Conservation (phyloP, 2,797 vertebrate species). For the Lophotriccus pileatus region DNA sequence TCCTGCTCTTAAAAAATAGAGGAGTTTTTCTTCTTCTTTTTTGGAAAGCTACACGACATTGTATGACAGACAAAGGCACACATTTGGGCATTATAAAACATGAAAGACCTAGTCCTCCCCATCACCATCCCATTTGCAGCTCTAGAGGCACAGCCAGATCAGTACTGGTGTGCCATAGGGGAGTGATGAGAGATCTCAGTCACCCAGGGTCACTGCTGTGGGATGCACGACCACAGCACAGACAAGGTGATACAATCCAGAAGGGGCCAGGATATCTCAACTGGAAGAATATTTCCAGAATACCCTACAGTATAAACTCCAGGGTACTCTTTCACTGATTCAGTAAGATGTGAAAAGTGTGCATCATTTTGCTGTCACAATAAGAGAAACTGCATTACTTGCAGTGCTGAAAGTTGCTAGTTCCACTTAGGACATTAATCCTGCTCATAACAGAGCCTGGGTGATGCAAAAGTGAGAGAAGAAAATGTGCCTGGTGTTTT, state of each 20-base stretch:
- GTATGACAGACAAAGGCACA: neutral
- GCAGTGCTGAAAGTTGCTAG: neutral
- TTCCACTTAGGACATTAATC: neutral
- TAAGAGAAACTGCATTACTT: neutral
- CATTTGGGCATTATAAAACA: neutral
- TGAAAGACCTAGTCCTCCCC: neutral
- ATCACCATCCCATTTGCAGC: neutral
- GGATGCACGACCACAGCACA: neutral
- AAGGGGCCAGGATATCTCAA: neutral
- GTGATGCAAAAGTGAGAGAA: neutral
- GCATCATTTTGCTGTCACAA: neutral
- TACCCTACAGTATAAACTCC: neutral
- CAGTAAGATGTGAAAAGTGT: neutral
- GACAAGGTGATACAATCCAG: neutral
- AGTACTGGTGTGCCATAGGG: neutral
- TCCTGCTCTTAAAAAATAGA: neutral
- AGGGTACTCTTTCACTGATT: neutral
- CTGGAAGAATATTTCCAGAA: neutral
- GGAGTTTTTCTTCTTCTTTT: neutral
- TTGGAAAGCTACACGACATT: neutral
- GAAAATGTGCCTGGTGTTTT: neutral
- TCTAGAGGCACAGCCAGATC: neutral
- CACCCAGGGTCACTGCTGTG: neutral
- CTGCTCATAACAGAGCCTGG: neutral
- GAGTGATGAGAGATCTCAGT: neutral